phyloP scores from a whole-genome alignment of 1,140 invertebrate species.

The Euglossa dilemma region DNA sequence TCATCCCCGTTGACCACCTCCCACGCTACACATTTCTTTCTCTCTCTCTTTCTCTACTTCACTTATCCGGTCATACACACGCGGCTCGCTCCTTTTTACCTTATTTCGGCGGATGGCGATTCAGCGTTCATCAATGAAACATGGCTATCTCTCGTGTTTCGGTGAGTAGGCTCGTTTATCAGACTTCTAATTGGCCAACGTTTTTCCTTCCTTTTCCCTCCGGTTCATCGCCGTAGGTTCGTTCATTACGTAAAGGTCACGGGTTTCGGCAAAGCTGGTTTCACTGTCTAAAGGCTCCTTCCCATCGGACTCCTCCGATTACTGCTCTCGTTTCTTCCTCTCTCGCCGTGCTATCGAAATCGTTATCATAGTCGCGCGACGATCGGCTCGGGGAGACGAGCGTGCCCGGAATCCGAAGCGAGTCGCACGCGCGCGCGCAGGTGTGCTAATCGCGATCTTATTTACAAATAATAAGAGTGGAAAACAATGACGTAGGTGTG shows the following conservation, averaged over 20 bases:
- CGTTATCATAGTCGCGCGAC: too few species aligned
- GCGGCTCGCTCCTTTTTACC: slow-evolving; percentile 34
- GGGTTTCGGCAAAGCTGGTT: too few species aligned
- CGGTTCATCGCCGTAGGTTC: slow-evolving; percentile 25
- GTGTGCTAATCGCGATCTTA: too few species aligned
- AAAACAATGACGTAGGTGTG: not conserved
- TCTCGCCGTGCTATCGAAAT: too few species aligned
- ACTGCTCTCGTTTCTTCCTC: too few species aligned
- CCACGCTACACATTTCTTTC: slow-evolving; percentile 29
- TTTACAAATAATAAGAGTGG: not conserved
- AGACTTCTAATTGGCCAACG: slow-evolving; percentile 39
- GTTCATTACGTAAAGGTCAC: too few species aligned
- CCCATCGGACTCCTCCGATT: too few species aligned
- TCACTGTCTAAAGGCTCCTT: too few species aligned
- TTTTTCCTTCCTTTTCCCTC: slow-evolving; percentile 23
- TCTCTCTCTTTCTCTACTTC: not conserved
- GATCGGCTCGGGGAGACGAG: too few species aligned
- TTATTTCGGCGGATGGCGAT: slow-evolving; percentile 39
- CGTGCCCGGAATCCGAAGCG: too few species aligned
- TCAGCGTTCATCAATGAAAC: slow-evolving; percentile 51
- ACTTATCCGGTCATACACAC: slow-evolving; percentile 3
- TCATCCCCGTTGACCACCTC: slow-evolving; percentile 23
- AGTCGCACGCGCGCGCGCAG: too few species aligned
- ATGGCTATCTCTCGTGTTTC: slow-evolving; percentile 46
- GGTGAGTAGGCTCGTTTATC: slow-evolving; percentile 49